Evolutionary conservation across 1,140 invertebrate species (phyloP), one percentile per base, ranked within the genome.

Genomic region (Apis mellifera): DNA sequence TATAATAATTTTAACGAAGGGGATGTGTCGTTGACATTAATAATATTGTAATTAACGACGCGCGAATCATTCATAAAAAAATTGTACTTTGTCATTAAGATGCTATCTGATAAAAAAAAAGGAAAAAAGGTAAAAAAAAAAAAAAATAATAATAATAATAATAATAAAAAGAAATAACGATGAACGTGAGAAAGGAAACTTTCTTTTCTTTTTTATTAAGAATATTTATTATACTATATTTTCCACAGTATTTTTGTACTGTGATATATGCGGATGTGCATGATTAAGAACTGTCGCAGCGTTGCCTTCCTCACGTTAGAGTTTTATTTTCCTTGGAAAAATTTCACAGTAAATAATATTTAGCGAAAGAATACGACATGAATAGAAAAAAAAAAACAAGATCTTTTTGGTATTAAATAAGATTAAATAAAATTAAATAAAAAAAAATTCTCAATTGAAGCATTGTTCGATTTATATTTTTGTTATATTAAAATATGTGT

Each of bases 1-100:
- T 89, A 81, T 52, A 74, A 77, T 77, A 84, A 90, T 89, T 90
- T 88, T 85, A 87, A 90, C 82, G 85, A 86, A 86, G 85, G 79
- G 85, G 87, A 86, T 85, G 83, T 86, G 79, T 82, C 79, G 64
- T 76, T 82, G 21, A 59, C 76, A 79, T 85, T 85, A 75, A 85
- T 78, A 79, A 82, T 59, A 59, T n/a, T 68, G 60, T 62, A 55
- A 77, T 70, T 76, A 76, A 59, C 50, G 23, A 48, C 19, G 68
- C 57, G 71, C n/a, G 75, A 82, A 76, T 83, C 55, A 48, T 21
- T 69, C 57, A 80, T 52, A 26, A 21, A 50, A n/a, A 59, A 23
- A 60, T 7, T 76, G 48, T 82, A 82, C 55, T 76, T 59, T 48
- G 48, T 52, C 54, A 55, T 19, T 75, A 68, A 69, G 23, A 54